Conservation (phyloP, 30 jellyfish, hydroid and myxozoan genomes). For the Catostylus mosaicus region DNA sequence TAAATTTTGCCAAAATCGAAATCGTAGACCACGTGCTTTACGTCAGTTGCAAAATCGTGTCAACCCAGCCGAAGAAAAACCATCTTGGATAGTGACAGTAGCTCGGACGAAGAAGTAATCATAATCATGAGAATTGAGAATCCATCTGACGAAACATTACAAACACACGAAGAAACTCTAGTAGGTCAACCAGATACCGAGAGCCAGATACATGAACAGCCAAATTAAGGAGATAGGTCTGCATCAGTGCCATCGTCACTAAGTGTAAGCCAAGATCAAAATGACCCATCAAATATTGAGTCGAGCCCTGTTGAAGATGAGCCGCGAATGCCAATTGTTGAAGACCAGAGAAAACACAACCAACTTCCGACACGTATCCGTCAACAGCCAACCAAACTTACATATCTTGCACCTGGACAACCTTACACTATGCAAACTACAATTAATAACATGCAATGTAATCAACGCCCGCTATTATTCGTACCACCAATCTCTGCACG, state of each 20-base stretch:
- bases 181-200: slow-evolving; percentile 2
- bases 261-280: background rate
- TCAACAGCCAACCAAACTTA: slow-evolving; percentile 2
- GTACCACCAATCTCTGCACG: no score
- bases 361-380: slow-evolving; percentile 12
- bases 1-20: no score
- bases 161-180: background rate
- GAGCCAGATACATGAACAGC: background rate
- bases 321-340: background rate
- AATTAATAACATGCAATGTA: background rate
- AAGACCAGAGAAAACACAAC: background rate
- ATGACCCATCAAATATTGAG: background rate
- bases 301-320: slow-evolving; percentile 2
- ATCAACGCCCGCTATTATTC: no score
- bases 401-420: slow-evolving; percentile 27
- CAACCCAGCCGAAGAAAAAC: background rate
- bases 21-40: slow-evolving; percentile 16
- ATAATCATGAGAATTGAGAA: background rate
- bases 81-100: background rate
- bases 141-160: background rate
- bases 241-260: background rate
- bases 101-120: slow-evolving; percentile 32
- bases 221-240: background rate
- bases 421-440: slow-evolving; percentile 1
- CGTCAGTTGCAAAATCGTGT: slow-evolving; percentile 14